A percentile compares a stretch with the other conserved stretches of the same genome.
phyloP scores from a whole-genome alignment of 2,888 invertebrate genomes.

The Zaprionus bogoriensis region DNA sequence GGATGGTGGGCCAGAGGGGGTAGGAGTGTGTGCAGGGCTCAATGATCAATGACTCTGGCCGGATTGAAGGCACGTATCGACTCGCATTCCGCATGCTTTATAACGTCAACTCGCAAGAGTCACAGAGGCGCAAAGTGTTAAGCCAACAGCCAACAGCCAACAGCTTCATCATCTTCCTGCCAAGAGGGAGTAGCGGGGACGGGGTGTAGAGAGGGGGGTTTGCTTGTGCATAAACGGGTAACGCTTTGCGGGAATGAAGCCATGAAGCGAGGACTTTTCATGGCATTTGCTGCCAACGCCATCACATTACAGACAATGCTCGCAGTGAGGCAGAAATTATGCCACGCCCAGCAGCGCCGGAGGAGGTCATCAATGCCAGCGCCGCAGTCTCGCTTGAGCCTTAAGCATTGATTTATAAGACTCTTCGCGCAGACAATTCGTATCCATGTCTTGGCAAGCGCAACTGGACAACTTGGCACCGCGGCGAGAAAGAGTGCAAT shows the following conservation, averaged over 20 bases:
- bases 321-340: constrained; percentile 50
- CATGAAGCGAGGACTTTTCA: constrained; percentile 41
- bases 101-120: constrained; percentile 60
- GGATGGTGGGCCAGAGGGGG: no score
- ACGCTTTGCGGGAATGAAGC: constrained; percentile 45
- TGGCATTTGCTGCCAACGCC: constrained; percentile 53
- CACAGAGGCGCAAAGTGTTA: constrained; percentile 50
- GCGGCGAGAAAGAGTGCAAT: constrained; percentile 56
- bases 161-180: constrained; percentile 63
- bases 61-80: constrained; percentile 73
- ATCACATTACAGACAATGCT: constrained; percentile 65
- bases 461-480: constrained; percentile 64
- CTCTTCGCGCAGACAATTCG: constrained; percentile 55
- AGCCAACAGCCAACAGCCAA: constrained; percentile 57
- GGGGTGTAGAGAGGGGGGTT: background rate
- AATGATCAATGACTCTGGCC: constrained; percentile 69
- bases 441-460: constrained; percentile 72
- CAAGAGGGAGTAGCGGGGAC: background rate
- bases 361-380: constrained; percentile 33
- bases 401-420: constrained; percentile 76
- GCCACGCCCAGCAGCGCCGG: constrained; percentile 13
- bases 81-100: constrained; percentile 44
- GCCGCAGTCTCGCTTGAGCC: constrained; percentile 55
- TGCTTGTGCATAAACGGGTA: constrained; percentile 23
- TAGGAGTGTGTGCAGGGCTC: no score